These are phyloP conservation scores for Xiphophorus birchmanni DNA, from an alignment of 2,797 vertebrate genomes.

Conservation along the genomic window DNA sequence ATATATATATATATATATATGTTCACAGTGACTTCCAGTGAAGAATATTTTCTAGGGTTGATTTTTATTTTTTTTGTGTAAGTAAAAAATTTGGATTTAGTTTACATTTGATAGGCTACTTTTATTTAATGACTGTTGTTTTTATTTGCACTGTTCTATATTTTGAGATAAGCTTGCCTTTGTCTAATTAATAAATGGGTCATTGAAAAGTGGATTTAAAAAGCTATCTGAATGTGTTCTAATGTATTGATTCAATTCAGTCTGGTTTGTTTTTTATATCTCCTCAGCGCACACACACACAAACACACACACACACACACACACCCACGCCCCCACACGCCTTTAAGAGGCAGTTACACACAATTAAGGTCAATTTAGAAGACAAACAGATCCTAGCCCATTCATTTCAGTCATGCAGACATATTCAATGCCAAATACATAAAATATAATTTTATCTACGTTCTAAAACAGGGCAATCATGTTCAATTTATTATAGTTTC, in stretches of 20 bases:
- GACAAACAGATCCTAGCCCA: neutral
- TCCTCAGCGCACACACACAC: too few relatives aligned
- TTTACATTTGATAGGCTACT: neutral
- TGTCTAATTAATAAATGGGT: neutral
- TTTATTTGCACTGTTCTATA: neutral
- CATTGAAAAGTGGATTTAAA: neutral
- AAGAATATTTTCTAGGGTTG: neutral
- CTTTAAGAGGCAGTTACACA: too few relatives aligned
- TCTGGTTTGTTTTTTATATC: neutral
- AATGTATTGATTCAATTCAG: neutral
- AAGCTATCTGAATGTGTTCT: neutral
- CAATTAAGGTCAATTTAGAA: neutral
- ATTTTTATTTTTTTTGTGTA: neutral
- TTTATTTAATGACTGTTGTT: neutral
- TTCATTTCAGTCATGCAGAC: neutral
- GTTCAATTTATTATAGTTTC: neutral
- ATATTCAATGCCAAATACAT: neutral
- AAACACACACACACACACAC: too few relatives aligned
- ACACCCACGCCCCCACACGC: accelerated
- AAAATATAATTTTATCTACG: neutral
- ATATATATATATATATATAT: neutral
- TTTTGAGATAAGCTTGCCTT: neutral
- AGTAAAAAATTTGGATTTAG: neutral
- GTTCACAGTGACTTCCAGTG: neutral
- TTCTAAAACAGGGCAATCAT: neutral